These are phyloP conservation scores for Choristoneura rosaceana DNA, from an alignment of 2,888 invertebrate genomes.

Conservation along the genomic window DNA sequence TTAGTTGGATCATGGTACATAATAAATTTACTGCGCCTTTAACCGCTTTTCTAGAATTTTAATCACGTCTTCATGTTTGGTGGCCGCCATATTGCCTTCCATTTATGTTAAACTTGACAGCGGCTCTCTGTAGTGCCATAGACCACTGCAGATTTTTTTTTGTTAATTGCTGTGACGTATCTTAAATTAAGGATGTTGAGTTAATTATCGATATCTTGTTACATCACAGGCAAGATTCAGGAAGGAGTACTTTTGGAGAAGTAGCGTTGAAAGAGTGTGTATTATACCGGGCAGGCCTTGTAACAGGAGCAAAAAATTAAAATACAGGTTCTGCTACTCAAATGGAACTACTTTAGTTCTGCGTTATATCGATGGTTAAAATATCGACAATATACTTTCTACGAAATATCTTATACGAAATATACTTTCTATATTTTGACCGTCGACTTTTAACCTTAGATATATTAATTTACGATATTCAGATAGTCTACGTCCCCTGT, in stretches of 20 bases:
- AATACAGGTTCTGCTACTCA: too few species aligned
- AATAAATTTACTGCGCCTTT: constrained; percentile 16
- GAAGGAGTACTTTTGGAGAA: background rate
- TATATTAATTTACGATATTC: too few species aligned
- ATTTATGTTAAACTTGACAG: constrained; percentile 20
- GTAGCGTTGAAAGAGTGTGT: background rate
- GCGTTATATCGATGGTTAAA: too few species aligned
- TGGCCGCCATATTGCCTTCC: constrained; percentile 11
- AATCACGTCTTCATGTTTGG: constrained; percentile 18
- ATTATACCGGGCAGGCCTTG: too few species aligned
- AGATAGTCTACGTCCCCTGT: too few species aligned
- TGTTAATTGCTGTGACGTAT: background rate
- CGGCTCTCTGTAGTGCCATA: background rate
- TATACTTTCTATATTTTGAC: too few species aligned
- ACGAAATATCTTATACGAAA: too few species aligned
- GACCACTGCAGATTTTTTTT: background rate
- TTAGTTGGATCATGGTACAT: constrained; percentile 15
- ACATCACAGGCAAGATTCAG: background rate
- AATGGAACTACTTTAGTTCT: too few species aligned
- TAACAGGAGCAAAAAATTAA: too few species aligned
- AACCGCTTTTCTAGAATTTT: constrained; percentile 15
- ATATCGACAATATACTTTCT: too few species aligned
- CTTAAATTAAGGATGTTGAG: background rate
- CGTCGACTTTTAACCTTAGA: too few species aligned
- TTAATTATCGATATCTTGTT: constrained; percentile 5